Evolutionary conservation across 2,797 vertebrate species (phyloP), one percentile per base, ranked within the genome.

Genomic region (Sarcophilus harrisii): DNA sequence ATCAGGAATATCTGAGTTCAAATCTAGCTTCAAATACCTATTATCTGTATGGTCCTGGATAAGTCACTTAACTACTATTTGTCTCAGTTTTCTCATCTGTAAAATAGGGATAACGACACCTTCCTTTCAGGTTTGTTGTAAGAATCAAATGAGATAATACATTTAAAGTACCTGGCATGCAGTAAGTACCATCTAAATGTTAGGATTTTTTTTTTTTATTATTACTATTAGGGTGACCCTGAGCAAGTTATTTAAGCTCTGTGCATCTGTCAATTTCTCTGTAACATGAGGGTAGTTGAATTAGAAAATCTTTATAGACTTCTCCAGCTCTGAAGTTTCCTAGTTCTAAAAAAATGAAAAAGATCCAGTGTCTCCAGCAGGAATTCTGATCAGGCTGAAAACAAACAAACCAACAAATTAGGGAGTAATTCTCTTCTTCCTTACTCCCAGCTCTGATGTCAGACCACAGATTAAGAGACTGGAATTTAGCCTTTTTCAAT

Each of bases 381-480:
- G 73, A 49, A 49, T 49, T 87, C 73, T 24, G 73, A 49, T 49
- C 38, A 49, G 73, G 38, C 3, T 11, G 5, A 87, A 45, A 49
- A 49, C 38, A 87, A 27, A 49, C 38, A 45, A 87, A 87, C 73
- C 73, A 49, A 49, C 38, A 87, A 87, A 49, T 87, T 49, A 87
- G 73, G 73, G 66, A 24, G 5, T 24, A 28, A 49, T 87, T 87
- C 38, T 87, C 38, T 87, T 87, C 21, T 87, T 87, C 73, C 24
- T 49, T 49, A 3, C 73, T 87, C 73, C 73, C 73, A 49, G 73
- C 73, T 27, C 73, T 1, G 8, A 93, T 96, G 92, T 97, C 96
- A 97, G 97, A 97, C 97, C 94, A 96, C 96, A 98, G 94, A 97
- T 59, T 28, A 92, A 96, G 95, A 95, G 60, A 18, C 57, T 94